Base-by-base conservation (phyloP, 2,888 invertebrate genomes). In the Eupithecia tripunctaria region DNA sequence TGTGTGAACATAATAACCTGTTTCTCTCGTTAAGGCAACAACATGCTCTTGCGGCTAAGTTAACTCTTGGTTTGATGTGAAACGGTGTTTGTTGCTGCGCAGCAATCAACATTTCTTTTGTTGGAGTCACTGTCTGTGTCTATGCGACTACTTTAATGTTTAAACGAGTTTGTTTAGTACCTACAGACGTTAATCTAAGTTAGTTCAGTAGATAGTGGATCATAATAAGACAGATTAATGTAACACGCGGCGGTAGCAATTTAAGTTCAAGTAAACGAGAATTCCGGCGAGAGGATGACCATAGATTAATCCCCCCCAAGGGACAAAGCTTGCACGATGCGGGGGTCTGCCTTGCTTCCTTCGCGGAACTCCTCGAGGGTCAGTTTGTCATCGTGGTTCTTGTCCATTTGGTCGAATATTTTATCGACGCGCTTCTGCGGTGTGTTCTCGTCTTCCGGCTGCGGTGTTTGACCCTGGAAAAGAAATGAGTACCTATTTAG, bases 371-470 rank as follows among this genome's bases (percentile, higher is more conserved):
- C 99, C 86, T 99, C 99, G 82, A 99, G 95, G 63, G 99, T 99
- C 82, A 99, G 95, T 84, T 97, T 96, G 93, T 99, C 99, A 92
- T 99, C 99, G 94, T 99, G 98, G 92, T 99, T 99, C 95, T 97
- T 99, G 94, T 99, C 99, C 99, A 99, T 98, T 90, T 99, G 99
- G 92, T 98, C 98, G 95, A 99, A 99, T 89, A 99, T 99, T 94
- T 99, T 98, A 95, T 99, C 99, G 79, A 99, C 99, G 87, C 99
- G 96, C 90, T 99, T 99, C 91, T 99, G 98, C 21, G 98, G 98
- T 78, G 98, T 98, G 89, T 98, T 98, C 86, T 98, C 98, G 87
- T 98, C 98, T 86, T 98, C 98, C 36, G 97, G 96, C 82, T 97
- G 97, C 67, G 98, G 98, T 79, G 97, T 97, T 89, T 98, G 98